Evolutionary conservation across 2,797 vertebrate species (phyloP), one percentile per base, ranked within the genome.

Genomic region (Amblyraja radiata): DNA sequence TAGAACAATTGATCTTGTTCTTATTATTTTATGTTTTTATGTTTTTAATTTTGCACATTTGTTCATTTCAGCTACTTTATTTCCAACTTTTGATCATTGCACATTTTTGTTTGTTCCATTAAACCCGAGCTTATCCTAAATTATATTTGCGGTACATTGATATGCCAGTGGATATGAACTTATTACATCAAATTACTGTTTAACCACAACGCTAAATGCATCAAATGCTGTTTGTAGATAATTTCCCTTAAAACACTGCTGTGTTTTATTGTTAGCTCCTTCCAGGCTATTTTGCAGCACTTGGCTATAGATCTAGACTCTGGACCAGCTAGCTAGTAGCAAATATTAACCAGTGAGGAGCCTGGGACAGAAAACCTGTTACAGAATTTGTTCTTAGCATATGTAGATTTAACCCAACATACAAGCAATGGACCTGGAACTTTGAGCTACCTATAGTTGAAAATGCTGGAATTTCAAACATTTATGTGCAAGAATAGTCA

Each of bases 141-240:
- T 73, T 23, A 74, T 39, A 68, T 91, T 54, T 54, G 46, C 71
- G 74, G 39, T 71, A 73, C 71, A n/a, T 76, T 92, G 71, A 74
- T 76, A 28, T 92, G 46, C 90, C 28, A 76, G 65, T 74, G 76
- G 54, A 92, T 13, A 74, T 92, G 39, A 46, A 92, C 10, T 74
- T 71, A 73, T 74, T 54, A 65, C 68, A 91, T 74, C 90, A 73
- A 91, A 46, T 74, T 39, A 28, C 54, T 91, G 32, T 92, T 92
- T 63, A 76, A 46, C 73, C 76, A 74, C 39, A 18, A 21, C 25
- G 54, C 46, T 92, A 92, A 92, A 8, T 92, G 65, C 65, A 39
- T 90, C 65, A 46, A 73, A 73, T 73, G 14, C 63, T 46, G 65
- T 25, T 21, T 91, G 25, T 74, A 54, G 4, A 74, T 92, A 6